These are phyloP conservation scores for Meloidogyne exigua DNA, from an alignment of 1,140 invertebrate genomes.

Conservation along the genomic window DNA sequence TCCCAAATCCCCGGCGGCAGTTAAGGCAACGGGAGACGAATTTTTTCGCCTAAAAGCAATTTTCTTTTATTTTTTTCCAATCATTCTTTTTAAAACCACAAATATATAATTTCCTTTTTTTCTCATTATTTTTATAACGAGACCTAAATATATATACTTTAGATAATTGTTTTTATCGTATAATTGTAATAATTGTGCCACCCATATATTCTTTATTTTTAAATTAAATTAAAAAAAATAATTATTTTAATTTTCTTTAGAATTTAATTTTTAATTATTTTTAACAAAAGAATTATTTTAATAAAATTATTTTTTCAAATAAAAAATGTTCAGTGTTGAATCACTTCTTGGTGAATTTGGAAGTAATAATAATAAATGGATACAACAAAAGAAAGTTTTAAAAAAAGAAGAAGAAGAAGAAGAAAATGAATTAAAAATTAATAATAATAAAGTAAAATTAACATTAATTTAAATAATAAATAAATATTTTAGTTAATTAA, in stretches of 20 bases:
- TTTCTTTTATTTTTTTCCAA: not conserved
- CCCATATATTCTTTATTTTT: no score
- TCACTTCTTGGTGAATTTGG: conserved; percentile 8
- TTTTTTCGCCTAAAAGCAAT: not conserved
- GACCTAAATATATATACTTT: not conserved
- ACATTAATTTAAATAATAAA: not conserved
- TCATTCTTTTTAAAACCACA: no score
- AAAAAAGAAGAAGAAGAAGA: not conserved
- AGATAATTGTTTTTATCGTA: no score
- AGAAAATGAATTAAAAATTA: no score
- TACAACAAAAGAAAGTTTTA: not conserved
- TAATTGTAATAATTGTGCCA: no score
- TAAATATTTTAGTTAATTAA: no score
- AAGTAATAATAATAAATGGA: not conserved
- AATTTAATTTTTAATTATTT: no score
- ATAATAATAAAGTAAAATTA: not conserved
- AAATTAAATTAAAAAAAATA: no score
- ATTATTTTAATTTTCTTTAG: no score
- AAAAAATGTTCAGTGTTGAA: conserved; percentile 24
- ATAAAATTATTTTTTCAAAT: not conserved
- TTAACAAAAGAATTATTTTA: no score
- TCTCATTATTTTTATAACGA: not conserved
- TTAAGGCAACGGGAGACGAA: not conserved
- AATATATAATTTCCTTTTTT: no score
- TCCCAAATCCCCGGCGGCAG: not conserved